These are phyloP conservation scores for Lochmaea capreae DNA, from an alignment of 2,888 invertebrate species.

Conservation along the genomic window DNA sequence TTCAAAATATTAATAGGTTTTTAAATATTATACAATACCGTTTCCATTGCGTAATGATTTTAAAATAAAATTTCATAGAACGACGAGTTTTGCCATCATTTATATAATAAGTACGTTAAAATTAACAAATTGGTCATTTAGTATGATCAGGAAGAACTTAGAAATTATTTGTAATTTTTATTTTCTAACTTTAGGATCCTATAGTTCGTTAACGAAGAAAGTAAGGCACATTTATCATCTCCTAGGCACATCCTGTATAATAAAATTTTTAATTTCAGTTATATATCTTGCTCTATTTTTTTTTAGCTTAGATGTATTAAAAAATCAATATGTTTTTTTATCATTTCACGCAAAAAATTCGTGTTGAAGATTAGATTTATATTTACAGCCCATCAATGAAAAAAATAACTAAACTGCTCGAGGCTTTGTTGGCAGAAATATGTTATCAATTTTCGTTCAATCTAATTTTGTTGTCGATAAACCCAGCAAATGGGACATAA, in stretches of 20 bases:
- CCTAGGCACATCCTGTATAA: too few species aligned
- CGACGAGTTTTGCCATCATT: background rate
- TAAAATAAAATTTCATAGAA: background rate
- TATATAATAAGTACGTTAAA: background rate
- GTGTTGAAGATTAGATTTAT: background rate
- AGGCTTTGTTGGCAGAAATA: background rate
- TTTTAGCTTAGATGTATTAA: too few species aligned
- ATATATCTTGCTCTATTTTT: too few species aligned
- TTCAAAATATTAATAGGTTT: background rate
- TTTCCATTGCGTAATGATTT: background rate
- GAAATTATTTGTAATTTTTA: too few species aligned
- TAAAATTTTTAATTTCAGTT: too few species aligned
- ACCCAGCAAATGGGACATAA: conserved; percentile 4
- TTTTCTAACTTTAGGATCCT: too few species aligned
- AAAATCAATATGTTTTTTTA: too few species aligned
- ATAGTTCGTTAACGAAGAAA: too few species aligned
- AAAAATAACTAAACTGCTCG: background rate
- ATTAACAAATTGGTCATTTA: background rate
- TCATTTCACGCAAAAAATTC: too few species aligned
- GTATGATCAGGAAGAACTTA: too few species aligned
- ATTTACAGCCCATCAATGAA: background rate
- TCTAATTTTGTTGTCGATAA: background rate
- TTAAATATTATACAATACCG: background rate
- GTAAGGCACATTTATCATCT: too few species aligned
- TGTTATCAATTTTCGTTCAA: background rate